Conservation (phyloP, 1,140 invertebrate species). For the Oryzaephilus surinamensis region DNA sequence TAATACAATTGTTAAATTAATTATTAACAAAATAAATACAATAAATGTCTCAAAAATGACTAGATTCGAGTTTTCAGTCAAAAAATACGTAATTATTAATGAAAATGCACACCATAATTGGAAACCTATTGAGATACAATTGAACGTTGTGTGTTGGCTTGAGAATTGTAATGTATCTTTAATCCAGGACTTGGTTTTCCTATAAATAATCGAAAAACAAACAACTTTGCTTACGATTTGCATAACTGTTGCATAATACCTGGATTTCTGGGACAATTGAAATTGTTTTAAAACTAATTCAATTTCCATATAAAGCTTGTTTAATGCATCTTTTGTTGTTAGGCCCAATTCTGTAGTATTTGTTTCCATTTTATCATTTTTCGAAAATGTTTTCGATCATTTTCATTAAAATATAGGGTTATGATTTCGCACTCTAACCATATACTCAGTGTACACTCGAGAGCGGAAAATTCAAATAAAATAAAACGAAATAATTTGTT, state of each 20-base stretch:
- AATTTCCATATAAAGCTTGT: slow-evolving; percentile 40
- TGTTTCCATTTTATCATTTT: slow-evolving; percentile 23
- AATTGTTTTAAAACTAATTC: slow-evolving; percentile 37
- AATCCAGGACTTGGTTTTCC: slow-evolving; percentile 41
- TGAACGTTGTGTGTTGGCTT: slow-evolving; percentile 53
- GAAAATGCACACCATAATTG: slow-evolving; percentile 20
- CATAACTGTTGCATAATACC: slow-evolving; percentile 12
- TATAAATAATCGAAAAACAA: slow-evolving; percentile 22
- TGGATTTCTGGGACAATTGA: slow-evolving; percentile 34
- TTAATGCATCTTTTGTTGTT: slow-evolving; percentile 37
- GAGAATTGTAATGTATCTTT: slow-evolving; percentile 46
- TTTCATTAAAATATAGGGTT: too few species aligned
- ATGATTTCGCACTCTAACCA: too few species aligned
- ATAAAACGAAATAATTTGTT: too few species aligned
- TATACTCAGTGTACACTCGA: too few species aligned
- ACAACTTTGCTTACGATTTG: background rate
- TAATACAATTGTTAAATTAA: slow-evolving; percentile 50
- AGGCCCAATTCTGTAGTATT: slow-evolving; percentile 30
- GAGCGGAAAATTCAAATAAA: too few species aligned
- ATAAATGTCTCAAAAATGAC: slow-evolving; percentile 33
- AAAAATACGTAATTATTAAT: slow-evolving; percentile 18
- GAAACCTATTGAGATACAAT: slow-evolving; percentile 47
- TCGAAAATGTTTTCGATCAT: too few species aligned
- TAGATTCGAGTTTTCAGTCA: slow-evolving; percentile 26
- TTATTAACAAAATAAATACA: slow-evolving; percentile 36